Percentiles rank a stretch among this genome's conserved stretches.
Conservation (phyloP, 2,888 invertebrate genomes). For the Drosophila engyochracea region DNA sequence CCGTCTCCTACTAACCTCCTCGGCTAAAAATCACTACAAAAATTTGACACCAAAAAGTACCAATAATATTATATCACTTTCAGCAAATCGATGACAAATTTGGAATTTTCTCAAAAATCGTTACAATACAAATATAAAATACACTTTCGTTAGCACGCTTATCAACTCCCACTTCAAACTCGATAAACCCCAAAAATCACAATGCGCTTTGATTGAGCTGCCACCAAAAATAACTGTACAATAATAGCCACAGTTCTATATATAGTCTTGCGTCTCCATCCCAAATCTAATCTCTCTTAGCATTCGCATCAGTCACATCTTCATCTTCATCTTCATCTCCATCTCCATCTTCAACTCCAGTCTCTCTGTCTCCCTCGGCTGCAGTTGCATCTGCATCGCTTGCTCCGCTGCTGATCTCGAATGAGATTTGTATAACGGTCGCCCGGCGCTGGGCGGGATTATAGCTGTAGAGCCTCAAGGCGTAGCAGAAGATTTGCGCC, state of each 20-base stretch:
- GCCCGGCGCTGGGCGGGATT: slow-evolving; percentile 73
- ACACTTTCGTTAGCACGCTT: slow-evolving; percentile 50
- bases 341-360: slow-evolving; percentile 15
- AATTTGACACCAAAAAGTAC: slow-evolving; percentile 67
- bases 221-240: slow-evolving; percentile 62
- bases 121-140: slow-evolving; percentile 63
- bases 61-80: slow-evolving; percentile 76
- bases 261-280: slow-evolving; percentile 46
- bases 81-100: slow-evolving; percentile 74
- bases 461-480: slow-evolving; percentile 82
- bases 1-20: background rate
- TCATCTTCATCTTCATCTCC: slow-evolving; percentile 18
- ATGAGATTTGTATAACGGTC: slow-evolving; percentile 82
- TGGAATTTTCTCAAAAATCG: slow-evolving; percentile 66
- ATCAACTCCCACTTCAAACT: slow-evolving; percentile 31
- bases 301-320: slow-evolving; percentile 60
- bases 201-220: slow-evolving; percentile 85
- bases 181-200: slow-evolving; percentile 76
- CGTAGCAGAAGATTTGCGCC: slow-evolving; percentile 84
- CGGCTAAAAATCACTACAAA: slow-evolving; percentile 45
- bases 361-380: slow-evolving; percentile 30
- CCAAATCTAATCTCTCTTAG: slow-evolving; percentile 51
- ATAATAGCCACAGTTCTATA: slow-evolving; percentile 34
- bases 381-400: slow-evolving; percentile 37
- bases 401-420: slow-evolving; percentile 68